A percentile compares a stretch with the other conserved stretches of the same genome.
Conservation (phyloP, 2,888 invertebrate species). For the Spilosoma lubricipeda region DNA sequence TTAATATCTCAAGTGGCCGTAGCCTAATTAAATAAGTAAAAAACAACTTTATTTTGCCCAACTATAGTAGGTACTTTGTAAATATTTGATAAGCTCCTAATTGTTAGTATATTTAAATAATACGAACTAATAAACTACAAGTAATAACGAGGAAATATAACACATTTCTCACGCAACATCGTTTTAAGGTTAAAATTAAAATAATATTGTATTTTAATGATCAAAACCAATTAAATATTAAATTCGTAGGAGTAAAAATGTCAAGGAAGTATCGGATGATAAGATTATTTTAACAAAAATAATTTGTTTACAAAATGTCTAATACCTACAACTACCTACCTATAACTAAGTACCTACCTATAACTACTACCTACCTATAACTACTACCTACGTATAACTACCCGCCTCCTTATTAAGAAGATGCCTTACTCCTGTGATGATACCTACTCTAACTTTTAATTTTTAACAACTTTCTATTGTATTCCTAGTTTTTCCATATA, state of each 20-base stretch:
- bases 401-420: no score
- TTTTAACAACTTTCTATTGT: no score
- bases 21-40: no score
- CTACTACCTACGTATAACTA: no score
- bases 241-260: conserved; percentile 1
- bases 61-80: background rate
- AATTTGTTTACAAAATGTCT: background rate
- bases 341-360: no score
- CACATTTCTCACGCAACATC: conserved; percentile 6
- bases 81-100: background rate
- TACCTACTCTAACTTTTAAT: no score
- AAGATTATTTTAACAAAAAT: background rate
- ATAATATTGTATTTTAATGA: conserved; percentile 8
- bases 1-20: no score
- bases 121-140: conserved; percentile 14
- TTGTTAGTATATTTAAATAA: background rate
- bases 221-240: background rate
- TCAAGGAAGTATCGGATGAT: conserved; percentile 6
- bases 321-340: background rate
- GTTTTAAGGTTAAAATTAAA: conserved; percentile 12
- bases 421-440: no score
- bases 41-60: background rate
- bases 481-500: no score
- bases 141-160: conserved; percentile 11
- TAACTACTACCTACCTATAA: no score